These are phyloP conservation scores for Semaprochilodus insignis DNA, from an alignment of 2,797 vertebrate genomes.

Conservation along the genomic window DNA sequence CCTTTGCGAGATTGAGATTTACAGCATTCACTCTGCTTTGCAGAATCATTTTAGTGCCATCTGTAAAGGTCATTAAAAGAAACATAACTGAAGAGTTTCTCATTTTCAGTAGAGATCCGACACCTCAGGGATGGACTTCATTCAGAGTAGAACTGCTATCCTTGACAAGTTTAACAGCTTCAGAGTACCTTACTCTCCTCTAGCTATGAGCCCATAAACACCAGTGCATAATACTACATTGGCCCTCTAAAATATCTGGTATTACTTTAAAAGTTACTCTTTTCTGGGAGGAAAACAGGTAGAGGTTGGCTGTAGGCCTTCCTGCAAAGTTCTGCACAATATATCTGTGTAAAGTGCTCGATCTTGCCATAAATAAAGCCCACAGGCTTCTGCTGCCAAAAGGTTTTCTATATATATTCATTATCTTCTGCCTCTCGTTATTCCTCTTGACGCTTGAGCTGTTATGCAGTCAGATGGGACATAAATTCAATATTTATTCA, in stretches of 20 bases:
- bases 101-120: neutral
- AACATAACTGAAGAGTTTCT: neutral
- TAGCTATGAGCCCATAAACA: no score
- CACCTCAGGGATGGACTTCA: neutral
- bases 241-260: neutral
- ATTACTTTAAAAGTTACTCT: neutral
- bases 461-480: slow-evolving; percentile 69
- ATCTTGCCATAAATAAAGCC: neutral
- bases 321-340: neutral
- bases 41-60: neutral
- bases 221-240: neutral
- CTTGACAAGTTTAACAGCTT: neutral
- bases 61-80: neutral
- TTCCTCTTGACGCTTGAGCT: slow-evolving; percentile 50
- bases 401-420: slow-evolving; percentile 24
- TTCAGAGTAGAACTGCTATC: neutral
- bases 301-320: neutral
- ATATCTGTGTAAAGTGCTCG: neutral
- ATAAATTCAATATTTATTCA: slow-evolving; percentile 76
- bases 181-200: neutral
- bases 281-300: neutral
- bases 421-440: slow-evolving; percentile 36
- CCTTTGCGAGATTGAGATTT: neutral
- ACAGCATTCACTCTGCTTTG: neutral
- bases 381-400: neutral